A percentile compares a stretch with the other conserved stretches of the same genome.
phyloP scores from a whole-genome alignment of 2,113 vertebrate species.

The Hippocampus abdominalis region DNA sequence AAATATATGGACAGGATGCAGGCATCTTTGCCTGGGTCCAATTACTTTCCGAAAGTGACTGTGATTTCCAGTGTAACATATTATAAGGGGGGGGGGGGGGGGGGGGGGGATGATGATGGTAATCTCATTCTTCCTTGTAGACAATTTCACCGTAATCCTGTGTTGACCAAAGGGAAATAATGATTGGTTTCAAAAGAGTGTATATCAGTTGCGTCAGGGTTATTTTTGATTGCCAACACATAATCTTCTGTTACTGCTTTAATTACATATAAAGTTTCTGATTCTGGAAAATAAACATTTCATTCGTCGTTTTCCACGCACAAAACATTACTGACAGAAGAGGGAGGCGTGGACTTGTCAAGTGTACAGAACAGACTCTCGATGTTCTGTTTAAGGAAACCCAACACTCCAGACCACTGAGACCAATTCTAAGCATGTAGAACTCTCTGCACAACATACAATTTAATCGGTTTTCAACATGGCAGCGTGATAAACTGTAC shows the following conservation, averaged over 20 bases:
- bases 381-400: slow-evolving; percentile 24
- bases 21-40: too few relatives aligned
- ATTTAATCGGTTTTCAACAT: slow-evolving; percentile 26
- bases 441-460: slow-evolving; percentile 43
- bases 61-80: background rate
- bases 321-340: background rate
- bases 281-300: background rate
- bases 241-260: background rate
- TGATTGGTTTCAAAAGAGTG: background rate
- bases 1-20: too few relatives aligned
- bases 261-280: background rate
- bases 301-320: background rate
- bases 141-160: background rate
- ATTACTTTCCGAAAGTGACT: background rate
- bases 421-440: slow-evolving; percentile 40
- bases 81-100: too few relatives aligned
- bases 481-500: background rate
- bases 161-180: background rate
- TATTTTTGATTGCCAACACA: background rate
- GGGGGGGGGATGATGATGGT: too few relatives aligned
- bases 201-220: background rate
- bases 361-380: slow-evolving; percentile 8
- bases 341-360: background rate
- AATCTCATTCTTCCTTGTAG: background rate
- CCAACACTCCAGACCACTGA: slow-evolving; percentile 28